Conservation (phyloP, 2,888 invertebrate species). For the Epirrhoe alternata region DNA sequence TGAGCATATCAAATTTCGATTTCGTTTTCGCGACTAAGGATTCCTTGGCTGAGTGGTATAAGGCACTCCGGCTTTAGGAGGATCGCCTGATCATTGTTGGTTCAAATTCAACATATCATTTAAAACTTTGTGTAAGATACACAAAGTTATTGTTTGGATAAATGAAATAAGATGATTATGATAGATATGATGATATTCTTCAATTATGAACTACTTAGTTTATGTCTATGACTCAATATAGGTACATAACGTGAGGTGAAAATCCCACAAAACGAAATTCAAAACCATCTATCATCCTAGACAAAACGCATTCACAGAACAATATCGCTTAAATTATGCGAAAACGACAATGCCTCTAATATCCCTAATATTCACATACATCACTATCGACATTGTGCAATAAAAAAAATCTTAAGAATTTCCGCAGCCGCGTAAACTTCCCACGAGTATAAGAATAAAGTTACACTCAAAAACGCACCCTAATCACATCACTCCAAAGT, state of each 20-base stretch:
- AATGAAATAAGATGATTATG: too few species aligned
- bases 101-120: too few species aligned
- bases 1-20: too few species aligned
- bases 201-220: too few species aligned
- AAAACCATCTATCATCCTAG: conserved; percentile 17
- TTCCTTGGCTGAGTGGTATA: too few species aligned
- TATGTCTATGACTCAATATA: background rate
- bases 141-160: too few species aligned
- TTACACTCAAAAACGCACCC: conserved; percentile 29
- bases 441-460: conserved; percentile 64
- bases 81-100: too few species aligned
- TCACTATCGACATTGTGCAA: conserved; percentile 42
- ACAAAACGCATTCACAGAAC: conserved; percentile 14
- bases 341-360: conserved; percentile 28
- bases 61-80: too few species aligned
- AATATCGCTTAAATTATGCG: conserved; percentile 30
- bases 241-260: background rate
- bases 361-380: conserved; percentile 44
- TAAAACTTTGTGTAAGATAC: too few species aligned
- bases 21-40: too few species aligned
- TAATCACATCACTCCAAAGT: conserved; percentile 25
- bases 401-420: conserved; percentile 61
- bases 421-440: conserved; percentile 77
- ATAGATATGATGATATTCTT: too few species aligned
- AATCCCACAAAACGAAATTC: conserved; percentile 3